Conservation (phyloP, 1,140 invertebrate species). For the Diplogasteroides magnus region DNA sequence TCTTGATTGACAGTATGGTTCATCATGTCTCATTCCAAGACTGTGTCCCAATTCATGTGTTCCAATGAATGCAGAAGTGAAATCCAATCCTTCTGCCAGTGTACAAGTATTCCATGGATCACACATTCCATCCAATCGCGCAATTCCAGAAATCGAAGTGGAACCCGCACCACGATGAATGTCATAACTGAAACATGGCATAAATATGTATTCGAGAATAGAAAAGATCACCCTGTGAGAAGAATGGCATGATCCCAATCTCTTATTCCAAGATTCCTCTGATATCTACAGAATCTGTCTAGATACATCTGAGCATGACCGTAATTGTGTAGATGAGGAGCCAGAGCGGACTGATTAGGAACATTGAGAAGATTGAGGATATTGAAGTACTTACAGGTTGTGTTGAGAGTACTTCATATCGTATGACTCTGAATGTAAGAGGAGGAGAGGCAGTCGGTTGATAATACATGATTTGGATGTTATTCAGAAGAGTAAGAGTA, state of each 20-base stretch:
- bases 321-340: conserved; percentile 47
- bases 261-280: conserved; percentile 41
- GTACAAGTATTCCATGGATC: conserved; percentile 55
- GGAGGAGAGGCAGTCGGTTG: conserved; percentile 50
- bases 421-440: conserved; percentile 46
- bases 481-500: conserved; percentile 46
- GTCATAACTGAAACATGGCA: conserved; percentile 38
- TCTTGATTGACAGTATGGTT: conserved; percentile 49
- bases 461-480: conserved; percentile 56
- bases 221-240: conserved; percentile 40
- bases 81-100: conserved; percentile 53
- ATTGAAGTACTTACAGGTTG: conserved; percentile 35
- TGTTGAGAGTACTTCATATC: conserved; percentile 51
- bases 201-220: conserved; percentile 6
- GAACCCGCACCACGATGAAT: conserved; percentile 53
- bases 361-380: not conserved
- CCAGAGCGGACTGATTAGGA: conserved; percentile 38
- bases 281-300: conserved; percentile 52
- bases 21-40: conserved; percentile 55
- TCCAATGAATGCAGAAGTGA: conserved; percentile 54
- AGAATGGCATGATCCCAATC: conserved; percentile 56
- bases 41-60: conserved; percentile 54
- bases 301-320: conserved; percentile 52
- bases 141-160: conserved; percentile 54
- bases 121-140: conserved; percentile 54